phyloP scores from a whole-genome alignment of 1,140 invertebrate species.

The Platyura marginata region DNA sequence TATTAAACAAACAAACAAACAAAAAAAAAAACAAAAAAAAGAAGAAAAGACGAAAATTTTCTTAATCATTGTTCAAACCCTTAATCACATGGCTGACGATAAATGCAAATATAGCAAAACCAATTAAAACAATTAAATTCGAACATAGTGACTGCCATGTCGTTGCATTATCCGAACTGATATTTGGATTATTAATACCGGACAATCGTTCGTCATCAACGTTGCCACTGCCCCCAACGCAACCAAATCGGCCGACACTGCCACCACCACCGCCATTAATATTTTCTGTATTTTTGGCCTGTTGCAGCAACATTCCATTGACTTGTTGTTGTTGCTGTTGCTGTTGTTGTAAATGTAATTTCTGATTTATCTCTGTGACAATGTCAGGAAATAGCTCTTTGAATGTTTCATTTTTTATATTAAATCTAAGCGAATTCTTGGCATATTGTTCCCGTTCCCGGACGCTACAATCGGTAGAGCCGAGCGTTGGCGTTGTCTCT shows the following conservation, averaged over 20 bases:
- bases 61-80: constrained; percentile 13
- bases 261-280: no score
- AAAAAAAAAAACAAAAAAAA: no score
- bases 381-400: constrained; percentile 22
- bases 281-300: background rate
- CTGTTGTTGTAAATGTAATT: constrained; percentile 4
- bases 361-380: constrained; percentile 15
- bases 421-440: constrained; percentile 72
- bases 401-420: constrained; percentile 80
- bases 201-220: background rate
- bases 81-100: constrained; percentile 25
- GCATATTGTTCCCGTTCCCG: constrained; percentile 77
- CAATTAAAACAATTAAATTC: constrained; percentile 22
- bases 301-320: background rate
- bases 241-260: background rate
- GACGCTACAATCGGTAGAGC: constrained; percentile 82
- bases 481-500: constrained; percentile 87
- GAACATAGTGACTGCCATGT: constrained; percentile 23
- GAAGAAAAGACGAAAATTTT: no score
- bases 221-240: background rate
- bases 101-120: constrained; percentile 23
- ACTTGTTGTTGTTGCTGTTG: constrained; percentile 1
- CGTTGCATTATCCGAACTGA: constrained; percentile 7
- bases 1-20: no score
- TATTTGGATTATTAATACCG: constrained; percentile 9